These are phyloP conservation scores for Folsomia candida DNA, from an alignment of 2,888 invertebrate species.

Conservation along the genomic window DNA sequence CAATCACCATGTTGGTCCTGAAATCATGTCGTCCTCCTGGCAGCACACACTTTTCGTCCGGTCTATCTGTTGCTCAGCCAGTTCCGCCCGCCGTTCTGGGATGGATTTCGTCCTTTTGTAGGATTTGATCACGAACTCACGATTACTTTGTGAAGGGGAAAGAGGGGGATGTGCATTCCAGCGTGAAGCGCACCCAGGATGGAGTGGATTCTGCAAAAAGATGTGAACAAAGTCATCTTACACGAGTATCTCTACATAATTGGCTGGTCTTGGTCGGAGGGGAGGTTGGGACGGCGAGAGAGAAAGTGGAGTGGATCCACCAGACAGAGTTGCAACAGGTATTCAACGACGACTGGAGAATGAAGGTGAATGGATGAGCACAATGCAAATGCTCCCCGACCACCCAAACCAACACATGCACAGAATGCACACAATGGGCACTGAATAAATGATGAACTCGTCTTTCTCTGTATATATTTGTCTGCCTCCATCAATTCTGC, in stretches of 20 bases:
- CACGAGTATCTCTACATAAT: background rate
- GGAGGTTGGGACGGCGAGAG: background rate
- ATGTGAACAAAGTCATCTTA: background rate
- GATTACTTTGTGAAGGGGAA: background rate
- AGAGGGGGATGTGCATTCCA: background rate
- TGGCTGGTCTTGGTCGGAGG: background rate
- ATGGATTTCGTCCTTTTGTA: background rate
- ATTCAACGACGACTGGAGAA: background rate
- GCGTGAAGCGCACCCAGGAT: background rate
- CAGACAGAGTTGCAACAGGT: no score
- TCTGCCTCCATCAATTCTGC: no score
- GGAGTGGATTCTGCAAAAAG: background rate
- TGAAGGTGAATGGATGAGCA: background rate
- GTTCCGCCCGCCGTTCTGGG: background rate
- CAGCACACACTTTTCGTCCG: no score
- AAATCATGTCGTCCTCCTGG: no score
- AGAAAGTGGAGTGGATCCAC: background rate
- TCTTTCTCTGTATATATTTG: no score
- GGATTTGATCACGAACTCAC: background rate
- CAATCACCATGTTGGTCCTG: no score
- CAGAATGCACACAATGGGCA: no score
- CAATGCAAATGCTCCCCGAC: background rate
- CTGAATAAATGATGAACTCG: background rate
- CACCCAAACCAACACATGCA: no score
- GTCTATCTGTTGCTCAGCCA: background rate